Base-by-base conservation (phyloP, 2,888 invertebrate species). In the Tinea pellionella region DNA sequence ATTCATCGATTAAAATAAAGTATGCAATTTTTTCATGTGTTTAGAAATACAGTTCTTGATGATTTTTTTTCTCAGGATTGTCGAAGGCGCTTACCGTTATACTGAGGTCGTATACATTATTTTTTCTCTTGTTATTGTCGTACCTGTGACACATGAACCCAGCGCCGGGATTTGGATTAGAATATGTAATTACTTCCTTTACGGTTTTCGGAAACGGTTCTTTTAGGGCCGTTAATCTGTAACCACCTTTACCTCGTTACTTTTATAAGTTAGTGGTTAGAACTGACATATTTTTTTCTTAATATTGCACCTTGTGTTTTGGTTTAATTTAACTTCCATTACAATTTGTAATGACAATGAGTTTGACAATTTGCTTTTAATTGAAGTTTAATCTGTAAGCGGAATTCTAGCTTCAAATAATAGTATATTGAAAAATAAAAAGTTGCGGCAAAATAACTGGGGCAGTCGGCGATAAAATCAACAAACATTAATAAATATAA, bases 131-230 rank as follows among this genome's bases (percentile, higher is more conserved):
- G 43, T 59, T 77, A 77, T 82, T 82, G 78, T 81, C 30, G 68
- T 71, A 70, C 69, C 69, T 69, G 72, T 85, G 87, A 85, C 87
- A 86, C 81, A 79, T 78, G 87, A 85, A 81, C 80, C 80, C 82
- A 83, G 78, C 78, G 59, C 71, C 73, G 68, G 69, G 77, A 77
- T 76, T 51, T 68, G 81, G 83, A 85, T 86, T 83, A 81, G 87
- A 84, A 87, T 86, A 85, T 81, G 84, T 87, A 87, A 87, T 87
- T 86, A 86, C 81, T 87, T 87, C 87, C 87, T 86, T 83, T 81
- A 84, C 80, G 85, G 74, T 77, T 79, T 83, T 79, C 79, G 87
- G 86, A 86, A 85, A 82, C 81, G 78, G 77, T 75, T 73, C 70
- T 72, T 67, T 63, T 55, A 59, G 70, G 72, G 74, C 75, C 76